Evolutionary conservation across 2,888 invertebrate genomes (phyloP).

Genomic region (Mantis religiosa): DNA sequence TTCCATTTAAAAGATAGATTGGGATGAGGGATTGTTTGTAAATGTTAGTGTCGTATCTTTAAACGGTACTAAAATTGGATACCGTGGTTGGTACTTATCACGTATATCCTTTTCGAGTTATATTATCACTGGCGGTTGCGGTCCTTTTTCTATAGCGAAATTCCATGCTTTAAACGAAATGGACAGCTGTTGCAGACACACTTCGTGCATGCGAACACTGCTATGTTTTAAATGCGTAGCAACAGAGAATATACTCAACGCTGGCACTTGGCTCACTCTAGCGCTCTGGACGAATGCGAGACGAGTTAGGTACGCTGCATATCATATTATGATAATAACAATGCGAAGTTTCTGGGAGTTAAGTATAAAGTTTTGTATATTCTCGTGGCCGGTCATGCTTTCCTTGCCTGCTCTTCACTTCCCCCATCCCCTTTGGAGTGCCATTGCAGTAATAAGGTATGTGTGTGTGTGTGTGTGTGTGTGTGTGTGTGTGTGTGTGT

Average conservation of each 20-base stretch:
- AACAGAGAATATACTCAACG: background rate
- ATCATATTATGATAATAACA: slow-evolving; percentile 16
- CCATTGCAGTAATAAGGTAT: slow-evolving; percentile 8
- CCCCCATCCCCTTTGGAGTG: slow-evolving; percentile 6
- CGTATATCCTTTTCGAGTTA: no score
- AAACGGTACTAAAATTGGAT: no score
- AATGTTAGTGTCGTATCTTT: no score
- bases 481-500: background rate
- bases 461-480: background rate
- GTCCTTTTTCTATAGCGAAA: no score
- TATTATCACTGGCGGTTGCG: no score
- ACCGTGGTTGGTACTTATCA: no score
- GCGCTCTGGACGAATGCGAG: background rate
- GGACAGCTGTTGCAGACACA: no score
- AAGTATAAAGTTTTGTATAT: slow-evolving; percentile 25
- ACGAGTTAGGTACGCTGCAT: background rate
- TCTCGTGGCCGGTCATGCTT: background rate
- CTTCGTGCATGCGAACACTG: background rate
- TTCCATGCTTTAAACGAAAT: no score
- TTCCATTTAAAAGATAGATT: no score
- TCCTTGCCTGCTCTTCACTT: background rate
- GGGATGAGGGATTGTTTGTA: no score
- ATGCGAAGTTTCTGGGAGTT: slow-evolving; percentile 11
- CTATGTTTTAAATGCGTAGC: background rate
- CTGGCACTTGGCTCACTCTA: background rate